Evolutionary conservation across 2,888 invertebrate species (phyloP).

Genomic region (Piscicola geometra): DNA sequence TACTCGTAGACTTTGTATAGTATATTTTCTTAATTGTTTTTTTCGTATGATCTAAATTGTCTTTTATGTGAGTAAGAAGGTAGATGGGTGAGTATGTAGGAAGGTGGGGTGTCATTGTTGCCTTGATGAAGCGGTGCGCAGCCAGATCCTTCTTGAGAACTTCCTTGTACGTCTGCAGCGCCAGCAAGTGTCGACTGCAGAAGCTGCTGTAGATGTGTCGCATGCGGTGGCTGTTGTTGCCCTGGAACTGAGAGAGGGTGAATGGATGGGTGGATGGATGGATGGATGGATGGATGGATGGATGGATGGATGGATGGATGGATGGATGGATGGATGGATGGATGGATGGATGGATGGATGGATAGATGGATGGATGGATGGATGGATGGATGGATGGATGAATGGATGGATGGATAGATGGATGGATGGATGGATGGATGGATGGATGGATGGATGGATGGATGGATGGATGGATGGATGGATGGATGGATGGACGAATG

Average conservation of each 20-base stretch:
- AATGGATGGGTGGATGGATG: no score
- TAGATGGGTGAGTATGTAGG: not conserved
- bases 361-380: no score
- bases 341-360: no score
- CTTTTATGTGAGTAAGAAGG: not conserved
- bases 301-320: not conserved
- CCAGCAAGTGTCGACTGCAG: conserved; percentile 84
- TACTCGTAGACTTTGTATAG: no score
- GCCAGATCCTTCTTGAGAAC: conserved; percentile 55
- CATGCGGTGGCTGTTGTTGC: conserved; percentile 63
- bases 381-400: no score
- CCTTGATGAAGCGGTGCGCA: conserved; percentile 56
- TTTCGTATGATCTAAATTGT: not conserved
- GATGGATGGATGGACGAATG: no score
- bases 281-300: not conserved
- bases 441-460: not conserved
- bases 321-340: no score
- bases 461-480: not conserved
- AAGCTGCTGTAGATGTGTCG: conserved; percentile 85
- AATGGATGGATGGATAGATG: no score
- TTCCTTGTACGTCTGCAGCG: conserved; percentile 81
- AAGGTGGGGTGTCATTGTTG: not conserved
- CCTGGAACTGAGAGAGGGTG: conserved; percentile 56
- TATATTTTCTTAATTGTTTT: no score
- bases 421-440: not conserved